Conservation (phyloP, 2,797 vertebrate genomes). For the Ambastaia sidthimunki region DNA sequence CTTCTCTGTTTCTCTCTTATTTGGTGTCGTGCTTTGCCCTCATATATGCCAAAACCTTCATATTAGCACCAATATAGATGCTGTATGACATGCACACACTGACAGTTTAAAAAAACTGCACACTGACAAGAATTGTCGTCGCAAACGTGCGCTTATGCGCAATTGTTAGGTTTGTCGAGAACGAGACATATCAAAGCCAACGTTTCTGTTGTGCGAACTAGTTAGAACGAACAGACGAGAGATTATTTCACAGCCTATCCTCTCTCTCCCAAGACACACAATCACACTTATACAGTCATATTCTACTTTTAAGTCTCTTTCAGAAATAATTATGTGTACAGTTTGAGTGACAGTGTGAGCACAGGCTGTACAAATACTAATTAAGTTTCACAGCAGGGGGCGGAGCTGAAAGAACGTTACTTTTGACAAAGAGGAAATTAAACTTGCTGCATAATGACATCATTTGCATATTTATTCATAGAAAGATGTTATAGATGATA, state of each 20-base stretch:
- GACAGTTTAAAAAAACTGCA: not conserved
- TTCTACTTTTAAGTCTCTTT: slow-evolving; percentile 25
- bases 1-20: not conserved
- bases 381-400: slow-evolving; percentile 45
- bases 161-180: slow-evolving; percentile 10
- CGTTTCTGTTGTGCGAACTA: slow-evolving; percentile 42
- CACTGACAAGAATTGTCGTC: slow-evolving; percentile 3
- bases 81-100: slow-evolving; percentile 12
- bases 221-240: slow-evolving; percentile 20
- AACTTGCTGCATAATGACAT: slow-evolving; percentile 29
- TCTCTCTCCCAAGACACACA: slow-evolving; percentile 16
- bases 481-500: slow-evolving; percentile 20
- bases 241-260: slow-evolving; percentile 38
- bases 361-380: slow-evolving; percentile 40
- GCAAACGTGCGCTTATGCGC: not conserved
- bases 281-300: slow-evolving; percentile 13
- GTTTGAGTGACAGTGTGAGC: slow-evolving; percentile 41
- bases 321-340: slow-evolving; percentile 35
- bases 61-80: not conserved
- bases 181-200: slow-evolving; percentile 40
- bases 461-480: slow-evolving; percentile 35
- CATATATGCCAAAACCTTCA: not conserved
- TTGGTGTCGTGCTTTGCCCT: not conserved
- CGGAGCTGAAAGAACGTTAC: slow-evolving; percentile 31
- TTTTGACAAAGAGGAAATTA: slow-evolving; percentile 40